A percentile compares a stretch with the other conserved stretches of the same genome.
These are phyloP conservation scores for Erythrocebus patas DNA, from an alignment of 2,113 vertebrate genomes.

Conservation along the genomic window DNA sequence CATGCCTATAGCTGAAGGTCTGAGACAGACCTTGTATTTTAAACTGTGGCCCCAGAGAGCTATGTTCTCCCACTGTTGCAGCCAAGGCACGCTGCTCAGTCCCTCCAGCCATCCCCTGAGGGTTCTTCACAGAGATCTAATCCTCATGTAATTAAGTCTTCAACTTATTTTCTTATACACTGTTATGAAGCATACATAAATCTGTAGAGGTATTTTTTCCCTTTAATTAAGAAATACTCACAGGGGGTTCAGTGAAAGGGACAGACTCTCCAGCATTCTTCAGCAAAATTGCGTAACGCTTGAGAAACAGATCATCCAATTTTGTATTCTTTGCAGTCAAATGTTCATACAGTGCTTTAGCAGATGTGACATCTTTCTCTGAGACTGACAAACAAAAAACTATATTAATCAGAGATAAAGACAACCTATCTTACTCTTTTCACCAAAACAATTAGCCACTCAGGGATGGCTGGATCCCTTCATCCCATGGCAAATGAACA, in stretches of 20 bases:
- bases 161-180: constrained; percentile 30
- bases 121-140: constrained; percentile 68
- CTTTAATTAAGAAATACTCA: constrained; percentile 86
- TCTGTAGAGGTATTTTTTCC: constrained; percentile 55
- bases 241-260: constrained; percentile 93
- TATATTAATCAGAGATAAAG: background rate
- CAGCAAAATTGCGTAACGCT: constrained; percentile 90
- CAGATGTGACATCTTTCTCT: constrained; percentile 87
- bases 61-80: constrained; percentile 54
- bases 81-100: constrained; percentile 36
- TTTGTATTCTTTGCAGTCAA: constrained; percentile 82
- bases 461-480: background rate
- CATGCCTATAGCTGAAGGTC: constrained; percentile 25
- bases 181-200: constrained; percentile 16
- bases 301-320: constrained; percentile 87
- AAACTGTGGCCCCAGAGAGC: constrained; percentile 35
- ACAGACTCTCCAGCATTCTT: constrained; percentile 84
- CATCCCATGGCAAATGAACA: background rate
- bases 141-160: constrained; percentile 73
- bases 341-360: constrained; percentile 86
- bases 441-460: background rate
- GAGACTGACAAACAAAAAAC: constrained; percentile 77
- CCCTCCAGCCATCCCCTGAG: constrained; percentile 57
- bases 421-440: background rate
- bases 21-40: constrained; percentile 54